phyloP scores from a whole-genome alignment of 2,797 vertebrate genomes.

The Aselliscus stoliczkanus region DNA sequence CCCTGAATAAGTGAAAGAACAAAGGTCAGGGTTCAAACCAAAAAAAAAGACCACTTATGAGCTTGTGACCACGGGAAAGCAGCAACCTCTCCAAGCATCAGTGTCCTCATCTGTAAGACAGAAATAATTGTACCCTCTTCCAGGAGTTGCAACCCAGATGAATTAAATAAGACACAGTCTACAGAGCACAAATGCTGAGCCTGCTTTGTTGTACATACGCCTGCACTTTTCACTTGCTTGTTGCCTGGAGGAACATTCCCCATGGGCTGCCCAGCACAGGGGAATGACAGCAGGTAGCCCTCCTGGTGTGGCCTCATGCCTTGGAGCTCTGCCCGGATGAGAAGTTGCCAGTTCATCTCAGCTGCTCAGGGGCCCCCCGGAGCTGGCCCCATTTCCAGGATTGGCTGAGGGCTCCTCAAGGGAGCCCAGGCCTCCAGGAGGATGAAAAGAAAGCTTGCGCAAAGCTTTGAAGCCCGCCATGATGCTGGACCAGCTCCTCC shows the following conservation, averaged over 20 bases:
- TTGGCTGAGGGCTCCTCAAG: conserved; percentile 26
- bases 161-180: neutral
- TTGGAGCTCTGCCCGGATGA: neutral
- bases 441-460: conserved; percentile 26
- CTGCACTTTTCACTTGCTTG: neutral
- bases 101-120: neutral
- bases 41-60: neutral
- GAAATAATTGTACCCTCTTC: neutral
- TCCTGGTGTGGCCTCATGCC: neutral
- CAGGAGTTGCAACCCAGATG: neutral
- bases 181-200: accelerated
- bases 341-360: neutral
- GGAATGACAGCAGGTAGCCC: neutral
- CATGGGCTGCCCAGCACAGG: neutral
- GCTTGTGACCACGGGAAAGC: neutral
- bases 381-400: conserved; percentile 37
- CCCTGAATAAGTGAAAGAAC: neutral
- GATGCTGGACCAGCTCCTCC: conserved; percentile 21
- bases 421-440: conserved; percentile 19
- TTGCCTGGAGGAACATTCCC: neutral
- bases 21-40: neutral
- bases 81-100: neutral
- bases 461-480: conserved; percentile 43
- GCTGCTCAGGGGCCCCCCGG: neutral
- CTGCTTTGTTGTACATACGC: neutral